A percentile compares a stretch with the other conserved stretches of the same genome.
phyloP scores from a whole-genome alignment of 2,113 vertebrate species.

The Syngnathoides biaculeatus region DNA sequence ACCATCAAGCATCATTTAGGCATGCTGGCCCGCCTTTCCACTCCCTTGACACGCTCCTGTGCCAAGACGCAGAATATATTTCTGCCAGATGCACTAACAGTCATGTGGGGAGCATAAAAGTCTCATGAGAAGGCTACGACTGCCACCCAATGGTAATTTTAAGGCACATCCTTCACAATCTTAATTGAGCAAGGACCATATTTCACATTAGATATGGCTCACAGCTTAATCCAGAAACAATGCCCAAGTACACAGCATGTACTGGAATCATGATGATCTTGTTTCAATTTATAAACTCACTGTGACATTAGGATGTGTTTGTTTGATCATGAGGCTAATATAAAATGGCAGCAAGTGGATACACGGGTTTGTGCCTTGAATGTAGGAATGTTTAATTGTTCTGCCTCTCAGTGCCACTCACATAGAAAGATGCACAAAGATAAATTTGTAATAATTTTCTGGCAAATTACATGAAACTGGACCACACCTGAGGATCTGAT shows the following conservation, averaged over 20 bases:
- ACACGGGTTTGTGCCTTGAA: too few species aligned
- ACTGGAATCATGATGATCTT: not conserved
- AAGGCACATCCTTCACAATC: not conserved
- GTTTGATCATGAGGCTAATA: too few species aligned
- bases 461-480: not conserved
- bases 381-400: too few species aligned
- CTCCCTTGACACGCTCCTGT: slow-evolving; percentile 29
- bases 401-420: too few species aligned
- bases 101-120: slow-evolving; percentile 15
- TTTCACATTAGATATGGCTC: not conserved
- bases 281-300: not conserved
- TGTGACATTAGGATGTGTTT: not conserved
- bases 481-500: not conserved
- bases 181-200: not conserved
- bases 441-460: too few species aligned
- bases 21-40: slow-evolving; percentile 44
- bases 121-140: slow-evolving; percentile 31
- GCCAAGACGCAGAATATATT: slow-evolving; percentile 50
- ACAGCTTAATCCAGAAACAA: not conserved
- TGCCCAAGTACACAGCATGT: not conserved
- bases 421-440: too few species aligned
- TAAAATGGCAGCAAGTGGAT: too few species aligned
- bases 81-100: slow-evolving; percentile 36
- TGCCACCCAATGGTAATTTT: slow-evolving; percentile 57
- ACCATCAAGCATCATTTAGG: slow-evolving; percentile 62